These are phyloP conservation scores for Hypothenemus hampei DNA, from an alignment of 1,140 invertebrate genomes.

Conservation along the genomic window DNA sequence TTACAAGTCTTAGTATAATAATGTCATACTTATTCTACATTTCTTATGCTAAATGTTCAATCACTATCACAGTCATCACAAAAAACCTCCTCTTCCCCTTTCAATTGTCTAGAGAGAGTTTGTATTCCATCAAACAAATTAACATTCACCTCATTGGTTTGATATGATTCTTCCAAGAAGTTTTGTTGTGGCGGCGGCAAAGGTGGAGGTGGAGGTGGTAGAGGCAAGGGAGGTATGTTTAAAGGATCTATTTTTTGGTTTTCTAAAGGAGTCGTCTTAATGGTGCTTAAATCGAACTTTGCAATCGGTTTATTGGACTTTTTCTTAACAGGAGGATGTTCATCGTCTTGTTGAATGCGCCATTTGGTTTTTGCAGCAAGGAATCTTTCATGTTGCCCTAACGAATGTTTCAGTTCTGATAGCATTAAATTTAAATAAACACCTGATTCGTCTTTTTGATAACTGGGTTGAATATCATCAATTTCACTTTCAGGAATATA, in stretches of 20 bases:
- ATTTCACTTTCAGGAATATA: slow-evolving; percentile 9
- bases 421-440: slow-evolving; percentile 28
- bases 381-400: slow-evolving; percentile 30
- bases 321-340: not conserved
- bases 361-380: slow-evolving; percentile 24
- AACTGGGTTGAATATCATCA: not conserved
- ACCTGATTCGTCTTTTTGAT: slow-evolving; percentile 9
- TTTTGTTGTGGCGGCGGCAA: no score
- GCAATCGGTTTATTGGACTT: no score
- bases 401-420: slow-evolving; percentile 25
- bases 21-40: not conserved
- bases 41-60: not conserved
- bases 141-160: not conserved
- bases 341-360: slow-evolving; percentile 21
- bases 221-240: slow-evolving; percentile 4
- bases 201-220: slow-evolving; percentile 13
- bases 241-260: no score
- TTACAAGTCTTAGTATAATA: not conserved
- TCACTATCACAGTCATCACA: slow-evolving; percentile 11
- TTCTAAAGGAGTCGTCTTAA: no score
- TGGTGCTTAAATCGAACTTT: slow-evolving; percentile 18
- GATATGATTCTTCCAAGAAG: not conserved
- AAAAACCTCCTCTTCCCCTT: slow-evolving; percentile 26
- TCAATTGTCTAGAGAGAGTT: slow-evolving; percentile 20
- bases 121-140: slow-evolving; percentile 26